These are phyloP conservation scores for Sinocyclocheilus maitianheensis DNA, from an alignment of 2,113 vertebrate genomes.

Conservation along the genomic window DNA sequence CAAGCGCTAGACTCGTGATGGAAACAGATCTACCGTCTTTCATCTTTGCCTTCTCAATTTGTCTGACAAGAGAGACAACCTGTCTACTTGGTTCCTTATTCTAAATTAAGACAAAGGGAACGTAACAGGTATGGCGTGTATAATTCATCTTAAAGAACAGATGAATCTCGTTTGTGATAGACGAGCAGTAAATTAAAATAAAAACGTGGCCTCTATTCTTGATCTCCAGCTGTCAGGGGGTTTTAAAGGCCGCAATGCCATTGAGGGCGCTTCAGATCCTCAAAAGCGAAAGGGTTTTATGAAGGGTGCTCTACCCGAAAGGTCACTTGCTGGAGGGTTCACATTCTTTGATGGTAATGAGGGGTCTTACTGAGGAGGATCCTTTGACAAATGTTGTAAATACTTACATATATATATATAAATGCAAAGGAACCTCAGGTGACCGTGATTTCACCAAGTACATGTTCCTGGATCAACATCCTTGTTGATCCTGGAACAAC, in stretches of 20 bases:
- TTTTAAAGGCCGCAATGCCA: constrained; percentile 8
- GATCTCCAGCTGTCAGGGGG: not conserved
- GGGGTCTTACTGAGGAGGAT: constrained; percentile 54
- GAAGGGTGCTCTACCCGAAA: not conserved
- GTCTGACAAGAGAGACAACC: not conserved
- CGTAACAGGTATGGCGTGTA: constrained; percentile 2
- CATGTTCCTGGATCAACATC: no score
- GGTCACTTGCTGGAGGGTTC: constrained; percentile 28
- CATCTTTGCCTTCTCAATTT: constrained; percentile 38
- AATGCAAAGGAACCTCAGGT: no score
- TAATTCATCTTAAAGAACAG: not conserved
- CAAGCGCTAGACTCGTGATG: not conserved
- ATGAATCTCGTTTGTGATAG: constrained; percentile 3
- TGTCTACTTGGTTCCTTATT: constrained; percentile 4
- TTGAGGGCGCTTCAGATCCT: constrained; percentile 30
- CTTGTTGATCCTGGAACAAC: no score
- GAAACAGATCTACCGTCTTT: constrained; percentile 28
- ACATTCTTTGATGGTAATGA: constrained; percentile 66
- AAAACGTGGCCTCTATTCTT: not conserved
- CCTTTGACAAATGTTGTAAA: not conserved
- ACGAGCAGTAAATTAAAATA: constrained; percentile 18
- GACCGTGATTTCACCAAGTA: no score
- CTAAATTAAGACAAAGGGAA: constrained; percentile 28
- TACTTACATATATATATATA: no score
- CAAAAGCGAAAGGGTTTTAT: constrained; percentile 13